Evolutionary conservation across 2,113 vertebrate species (phyloP), one percentile per base, ranked within the genome.

Genomic region (Leptobrachium ailaonicum): DNA sequence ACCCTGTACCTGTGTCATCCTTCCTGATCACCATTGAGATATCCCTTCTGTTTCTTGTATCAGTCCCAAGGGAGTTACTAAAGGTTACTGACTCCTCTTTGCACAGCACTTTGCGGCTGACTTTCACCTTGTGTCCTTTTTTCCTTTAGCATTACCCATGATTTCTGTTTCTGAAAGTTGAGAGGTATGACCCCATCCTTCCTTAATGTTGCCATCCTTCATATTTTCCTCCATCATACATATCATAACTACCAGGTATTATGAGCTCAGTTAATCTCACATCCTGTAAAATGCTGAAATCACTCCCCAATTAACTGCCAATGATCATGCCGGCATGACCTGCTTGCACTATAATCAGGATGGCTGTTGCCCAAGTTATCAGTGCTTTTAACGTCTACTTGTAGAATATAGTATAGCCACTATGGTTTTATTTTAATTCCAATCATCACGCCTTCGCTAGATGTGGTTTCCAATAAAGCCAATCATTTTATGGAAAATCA

Each of bases 141-240:
- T 85, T 90, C 89, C 90, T 91, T 90, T 90, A 90, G 89, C 89
- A 88, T 88, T 89, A 85, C 88, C 88, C 88, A 88, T 0, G 89
- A 91, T 90, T 90, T 91, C 87, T 91, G 87, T 90, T 89, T 91
- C 89, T 90, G 90, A 90, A 88, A 91, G 89, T 89, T 90, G 88
- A 91, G 90, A 90, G 88, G 87, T 90, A 90, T 89, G 89, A 88
- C 88, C 88, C 87, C 83, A 84, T 85, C 87, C 85, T 86, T 85
- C 84, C 85, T 87, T 85, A 84, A 84, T 87, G 88, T 85, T 85
- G 82, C 80, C 83, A 50, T 88, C 68, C 60, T 86, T 82, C 75
- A 77, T 82, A 85, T 88, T 87, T 87, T 83, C 71, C 83, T 82
- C 80, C 62, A 66, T 43, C 56, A 62, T 66, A 71, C 68, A 32